Evolutionary conservation across 2,888 invertebrate species (phyloP).

Genomic region (Melanophora roralis): DNA sequence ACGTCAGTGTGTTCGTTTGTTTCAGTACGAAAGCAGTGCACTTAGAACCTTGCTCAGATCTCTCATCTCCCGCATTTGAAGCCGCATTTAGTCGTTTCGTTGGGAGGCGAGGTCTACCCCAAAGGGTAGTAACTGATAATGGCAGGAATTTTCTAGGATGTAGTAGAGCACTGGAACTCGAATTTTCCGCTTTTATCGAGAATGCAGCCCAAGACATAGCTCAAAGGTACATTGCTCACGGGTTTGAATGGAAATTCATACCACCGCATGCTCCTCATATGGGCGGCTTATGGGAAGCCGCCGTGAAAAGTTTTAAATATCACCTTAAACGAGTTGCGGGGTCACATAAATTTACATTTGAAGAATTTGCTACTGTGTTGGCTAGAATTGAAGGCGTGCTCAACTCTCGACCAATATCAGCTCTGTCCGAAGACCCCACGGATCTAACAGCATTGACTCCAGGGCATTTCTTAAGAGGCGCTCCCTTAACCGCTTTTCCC

Average conservation of each 20-base stretch:
- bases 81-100: slow-evolving; percentile 5
- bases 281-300: background rate
- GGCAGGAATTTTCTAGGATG: slow-evolving; percentile 53
- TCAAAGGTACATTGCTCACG: background rate
- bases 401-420: background rate
- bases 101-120: slow-evolving; percentile 31
- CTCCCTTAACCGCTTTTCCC: background rate
- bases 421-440: background rate
- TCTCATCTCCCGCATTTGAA: background rate
- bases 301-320: background rate
- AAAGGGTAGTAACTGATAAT: slow-evolving; percentile 42
- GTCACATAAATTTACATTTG: background rate
- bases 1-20: too few species aligned
- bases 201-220: background rate
- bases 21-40: background rate
- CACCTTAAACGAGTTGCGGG: background rate
- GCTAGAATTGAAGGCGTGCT: background rate
- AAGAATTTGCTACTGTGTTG: background rate
- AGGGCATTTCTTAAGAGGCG: background rate
- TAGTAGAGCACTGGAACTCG: slow-evolving; percentile 11
- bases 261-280: background rate
- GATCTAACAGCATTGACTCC: background rate
- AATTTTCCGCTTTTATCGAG: slow-evolving; percentile 29
- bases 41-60: background rate
- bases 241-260: slow-evolving; percentile 3